These are phyloP conservation scores for Trididemnum nubilum DNA, from an alignment of 23 tunicate species.

Conservation along the genomic window DNA sequence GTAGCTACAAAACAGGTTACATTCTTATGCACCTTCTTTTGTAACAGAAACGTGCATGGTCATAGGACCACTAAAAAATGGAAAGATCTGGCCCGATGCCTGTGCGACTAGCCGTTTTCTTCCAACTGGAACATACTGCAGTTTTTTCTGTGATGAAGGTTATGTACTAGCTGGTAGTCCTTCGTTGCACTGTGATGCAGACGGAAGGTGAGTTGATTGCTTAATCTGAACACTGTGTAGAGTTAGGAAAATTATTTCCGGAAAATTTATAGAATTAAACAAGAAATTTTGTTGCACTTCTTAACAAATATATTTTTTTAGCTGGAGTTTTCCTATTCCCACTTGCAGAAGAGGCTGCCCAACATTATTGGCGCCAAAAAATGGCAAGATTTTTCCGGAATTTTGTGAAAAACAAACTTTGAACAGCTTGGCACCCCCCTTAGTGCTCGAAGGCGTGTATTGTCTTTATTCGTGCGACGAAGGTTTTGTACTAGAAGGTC, in stretches of 20 bases:
- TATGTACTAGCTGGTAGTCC: conserved; percentile 68
- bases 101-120: conserved; percentile 38
- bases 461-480: conserved; percentile 53
- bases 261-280: neutral
- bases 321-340: conserved; percentile 75
- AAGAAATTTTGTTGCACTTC: neutral
- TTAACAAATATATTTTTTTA: neutral
- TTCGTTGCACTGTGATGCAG: conserved; percentile 60
- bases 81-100: conserved; percentile 42
- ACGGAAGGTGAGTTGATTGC: conserved; percentile 62
- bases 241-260: neutral
- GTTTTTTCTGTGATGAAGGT: conserved; percentile 60
- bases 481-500: conserved; percentile 46
- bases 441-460: conserved; percentile 61
- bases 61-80: conserved; percentile 48
- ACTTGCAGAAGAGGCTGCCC: conserved; percentile 67
- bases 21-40: neutral
- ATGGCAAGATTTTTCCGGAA: conserved; percentile 52
- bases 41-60: conserved; percentile 59
- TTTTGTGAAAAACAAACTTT: conserved; percentile 8
- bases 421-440: conserved; percentile 2
- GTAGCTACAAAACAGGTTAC: too few species aligned
- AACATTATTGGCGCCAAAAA: conserved; percentile 32
- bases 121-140: conserved; percentile 49
- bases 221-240: neutral